Percentiles rank a stretch among this genome's conserved stretches.
Evolutionary conservation across 2,797 vertebrate species (phyloP).

Genomic region (Lemur catta): DNA sequence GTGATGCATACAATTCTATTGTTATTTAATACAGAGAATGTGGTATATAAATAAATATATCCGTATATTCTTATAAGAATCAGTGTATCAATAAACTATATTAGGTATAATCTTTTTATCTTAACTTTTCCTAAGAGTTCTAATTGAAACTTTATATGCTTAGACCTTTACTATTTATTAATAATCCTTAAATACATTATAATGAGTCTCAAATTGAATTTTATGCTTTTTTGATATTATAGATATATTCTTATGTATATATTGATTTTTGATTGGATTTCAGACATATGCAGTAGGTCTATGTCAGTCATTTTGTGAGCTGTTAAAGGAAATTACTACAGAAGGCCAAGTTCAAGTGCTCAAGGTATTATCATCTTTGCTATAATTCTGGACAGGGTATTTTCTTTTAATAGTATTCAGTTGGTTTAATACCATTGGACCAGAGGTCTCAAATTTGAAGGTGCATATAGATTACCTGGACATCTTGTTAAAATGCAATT

Average conservation of each 20-base stretch:
- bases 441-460: not conserved
- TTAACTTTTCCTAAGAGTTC: constrained; percentile 23
- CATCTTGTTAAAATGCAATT: not conserved
- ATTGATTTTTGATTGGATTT: constrained; percentile 65
- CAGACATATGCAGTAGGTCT: constrained; percentile 91
- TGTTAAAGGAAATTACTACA: constrained; percentile 91
- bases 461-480: not conserved
- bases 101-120: not conserved
- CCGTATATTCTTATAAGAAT: not conserved
- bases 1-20: not conserved
- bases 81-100: not conserved
- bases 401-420: not conserved
- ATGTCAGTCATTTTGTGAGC: constrained; percentile 90
- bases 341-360: constrained; percentile 95
- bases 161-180: constrained; percentile 4
- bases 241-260: not conserved
- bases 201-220: not conserved
- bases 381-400: not conserved
- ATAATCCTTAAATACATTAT: constrained; percentile 14
- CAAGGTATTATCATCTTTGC: constrained; percentile 86
- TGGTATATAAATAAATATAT: not conserved
- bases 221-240: constrained; percentile 17
- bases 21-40: constrained; percentile 16
- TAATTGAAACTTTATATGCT: constrained; percentile 25
- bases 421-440: not conserved